phyloP scores from a whole-genome alignment of 1,140 invertebrate genomes.

The Drosophila leontia region DNA sequence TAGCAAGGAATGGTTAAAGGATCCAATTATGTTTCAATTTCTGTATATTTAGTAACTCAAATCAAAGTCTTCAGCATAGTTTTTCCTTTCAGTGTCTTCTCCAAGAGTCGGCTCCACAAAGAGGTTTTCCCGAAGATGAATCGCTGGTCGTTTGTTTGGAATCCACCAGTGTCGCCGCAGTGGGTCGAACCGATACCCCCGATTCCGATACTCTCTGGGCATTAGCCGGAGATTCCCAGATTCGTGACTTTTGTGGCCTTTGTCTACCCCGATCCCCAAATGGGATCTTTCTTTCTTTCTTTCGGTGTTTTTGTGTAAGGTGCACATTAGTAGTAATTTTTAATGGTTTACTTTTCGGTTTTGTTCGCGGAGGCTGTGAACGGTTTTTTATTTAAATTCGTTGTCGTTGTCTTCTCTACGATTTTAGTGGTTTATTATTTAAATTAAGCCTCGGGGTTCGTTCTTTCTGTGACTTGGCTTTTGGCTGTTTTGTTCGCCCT shows the following conservation, averaged over 20 bases:
- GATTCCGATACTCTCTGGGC: conserved; percentile 46
- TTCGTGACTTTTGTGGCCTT: conserved; percentile 76
- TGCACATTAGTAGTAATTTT: conserved; percentile 84
- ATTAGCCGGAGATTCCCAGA: conserved; percentile 57
- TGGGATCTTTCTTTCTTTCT: conserved; percentile 29
- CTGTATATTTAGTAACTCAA: neutral
- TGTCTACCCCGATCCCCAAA: conserved; percentile 54
- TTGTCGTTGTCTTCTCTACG: conserved; percentile 55
- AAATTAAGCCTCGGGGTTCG: conserved; percentile 61
- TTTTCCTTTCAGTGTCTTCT: conserved; percentile 4
- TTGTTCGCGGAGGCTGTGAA: conserved; percentile 64
- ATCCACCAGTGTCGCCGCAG: conserved; percentile 81
- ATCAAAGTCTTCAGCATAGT: neutral
- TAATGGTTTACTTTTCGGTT: conserved; percentile 81
- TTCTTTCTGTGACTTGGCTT: conserved; percentile 1
- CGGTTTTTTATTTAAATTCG: conserved; percentile 75
- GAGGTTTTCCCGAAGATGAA: conserved; percentile 76
- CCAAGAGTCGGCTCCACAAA: conserved; percentile 63
- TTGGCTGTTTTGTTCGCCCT: conserved; percentile 19
- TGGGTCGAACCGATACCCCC: conserved; percentile 69
- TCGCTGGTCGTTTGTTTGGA: conserved; percentile 83
- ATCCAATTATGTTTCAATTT: too few species aligned
- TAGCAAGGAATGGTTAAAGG: neutral
- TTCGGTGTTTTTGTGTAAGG: conserved; percentile 71
- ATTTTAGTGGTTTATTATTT: conserved; percentile 82